Conservation (phyloP, 1,140 invertebrate genomes). For the Cydia pomonella region DNA sequence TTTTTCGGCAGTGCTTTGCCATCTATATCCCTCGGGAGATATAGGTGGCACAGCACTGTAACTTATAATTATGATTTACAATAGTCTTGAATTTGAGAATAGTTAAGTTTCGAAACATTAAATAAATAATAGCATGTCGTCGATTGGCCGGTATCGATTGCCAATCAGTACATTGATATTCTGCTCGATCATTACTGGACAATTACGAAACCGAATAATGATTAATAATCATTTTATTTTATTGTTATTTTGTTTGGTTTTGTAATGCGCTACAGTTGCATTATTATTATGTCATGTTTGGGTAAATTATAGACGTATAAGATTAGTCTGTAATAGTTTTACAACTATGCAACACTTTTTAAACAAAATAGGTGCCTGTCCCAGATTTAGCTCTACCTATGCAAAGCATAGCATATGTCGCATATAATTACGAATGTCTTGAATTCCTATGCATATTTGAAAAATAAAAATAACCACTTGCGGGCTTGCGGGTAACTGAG, state of each 20-base stretch:
- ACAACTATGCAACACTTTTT: no score
- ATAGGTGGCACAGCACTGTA: no score
- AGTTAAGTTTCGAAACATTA: conserved; percentile 2
- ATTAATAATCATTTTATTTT: conserved; percentile 7
- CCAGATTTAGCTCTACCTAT: no score
- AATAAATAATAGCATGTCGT: conserved; percentile 12
- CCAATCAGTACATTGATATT: conserved; percentile 3
- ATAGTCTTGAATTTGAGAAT: neutral
- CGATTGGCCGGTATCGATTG: neutral
- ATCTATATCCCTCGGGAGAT: no score
- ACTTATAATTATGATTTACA: neutral
- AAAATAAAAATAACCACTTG: no score
- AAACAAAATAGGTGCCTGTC: no score
- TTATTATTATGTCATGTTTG: neutral
- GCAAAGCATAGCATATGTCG: no score
- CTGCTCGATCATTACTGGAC: conserved; percentile 10
- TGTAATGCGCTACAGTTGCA: neutral
- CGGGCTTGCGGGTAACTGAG: no score
- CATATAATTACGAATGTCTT: no score
- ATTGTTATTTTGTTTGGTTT: conserved; percentile 17
- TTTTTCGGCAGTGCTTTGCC: no score
- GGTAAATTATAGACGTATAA: conserved; percentile 9
- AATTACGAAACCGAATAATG: conserved; percentile 1
- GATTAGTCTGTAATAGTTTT: neutral
- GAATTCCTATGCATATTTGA: no score